Evolutionary conservation across 2,888 invertebrate species (phyloP).

Genomic region (Oscheius sp.): DNA sequence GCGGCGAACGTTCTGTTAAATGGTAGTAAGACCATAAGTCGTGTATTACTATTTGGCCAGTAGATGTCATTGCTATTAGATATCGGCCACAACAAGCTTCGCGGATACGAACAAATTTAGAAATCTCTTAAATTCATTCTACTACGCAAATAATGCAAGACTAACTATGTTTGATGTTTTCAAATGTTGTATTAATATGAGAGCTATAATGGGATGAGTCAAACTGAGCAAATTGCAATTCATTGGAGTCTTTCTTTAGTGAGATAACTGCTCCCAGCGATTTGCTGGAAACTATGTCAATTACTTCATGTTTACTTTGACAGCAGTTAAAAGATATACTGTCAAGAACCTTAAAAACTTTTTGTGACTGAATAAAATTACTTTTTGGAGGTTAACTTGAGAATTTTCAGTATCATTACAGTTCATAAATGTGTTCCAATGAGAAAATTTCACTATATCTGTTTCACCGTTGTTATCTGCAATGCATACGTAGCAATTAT

Average conservation of each 20-base stretch:
- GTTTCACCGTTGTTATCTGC: not conserved
- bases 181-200: no score
- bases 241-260: not conserved
- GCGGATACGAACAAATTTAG: not conserved
- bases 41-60: constrained; percentile 12
- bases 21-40: constrained; percentile 18
- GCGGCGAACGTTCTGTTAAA: not conserved
- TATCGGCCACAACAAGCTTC: constrained; percentile 26
- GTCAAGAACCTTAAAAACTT: not conserved
- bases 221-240: not conserved
- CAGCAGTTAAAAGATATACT: not conserved
- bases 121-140: not conserved
- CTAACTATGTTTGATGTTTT: no score
- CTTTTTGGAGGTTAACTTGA: not conserved
- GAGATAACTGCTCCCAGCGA: not conserved
- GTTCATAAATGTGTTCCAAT: constrained; percentile 4
- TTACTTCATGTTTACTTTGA: not conserved
- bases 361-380: not conserved
- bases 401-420: not conserved
- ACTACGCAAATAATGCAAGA: no score
- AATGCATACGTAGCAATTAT: constrained; percentile 8
- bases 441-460: not conserved
- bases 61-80: constrained; percentile 14
- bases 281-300: not conserved
- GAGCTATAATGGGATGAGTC: not conserved